Percentiles rank a stretch among this genome's conserved stretches.
Evolutionary conservation across 2,888 invertebrate genomes (phyloP).

Genomic region (Athetis lepigone): DNA sequence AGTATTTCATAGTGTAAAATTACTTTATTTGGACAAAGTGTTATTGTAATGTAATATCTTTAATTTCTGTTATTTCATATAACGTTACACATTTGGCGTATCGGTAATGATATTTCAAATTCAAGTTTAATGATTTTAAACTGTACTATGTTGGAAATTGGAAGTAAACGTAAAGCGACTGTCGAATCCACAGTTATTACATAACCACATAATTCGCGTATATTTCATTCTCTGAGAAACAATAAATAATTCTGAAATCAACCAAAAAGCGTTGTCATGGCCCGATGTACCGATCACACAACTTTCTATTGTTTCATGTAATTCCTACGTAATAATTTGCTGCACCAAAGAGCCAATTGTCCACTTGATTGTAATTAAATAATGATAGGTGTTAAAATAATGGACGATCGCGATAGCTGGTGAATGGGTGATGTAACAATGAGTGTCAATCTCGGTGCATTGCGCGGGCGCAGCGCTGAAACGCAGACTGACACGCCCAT

Average conservation of each 20-base stretch:
- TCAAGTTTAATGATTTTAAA: background rate
- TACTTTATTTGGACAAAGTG: background rate
- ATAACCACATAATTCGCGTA: constrained; percentile 27
- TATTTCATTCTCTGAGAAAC: constrained; percentile 47
- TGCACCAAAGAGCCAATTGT: constrained; percentile 63
- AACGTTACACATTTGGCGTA: background rate
- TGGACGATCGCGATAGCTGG: constrained; percentile 68
- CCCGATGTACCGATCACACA: constrained; percentile 42
- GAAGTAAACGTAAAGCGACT: constrained; percentile 29
- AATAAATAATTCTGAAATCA: constrained; percentile 58
- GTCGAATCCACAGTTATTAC: constrained; percentile 31
- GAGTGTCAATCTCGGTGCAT: constrained; percentile 63
- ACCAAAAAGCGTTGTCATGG: constrained; percentile 60
- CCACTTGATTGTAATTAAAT: constrained; percentile 71
- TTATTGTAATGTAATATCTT: background rate
- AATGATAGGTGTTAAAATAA: constrained; percentile 74
- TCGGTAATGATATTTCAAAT: background rate
- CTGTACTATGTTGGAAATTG: background rate
- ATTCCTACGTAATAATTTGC: constrained; percentile 64
- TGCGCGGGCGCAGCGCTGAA: constrained; percentile 53
- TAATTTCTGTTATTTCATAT: background rate
- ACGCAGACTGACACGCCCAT: constrained; percentile 55
- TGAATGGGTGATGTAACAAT: constrained; percentile 82
- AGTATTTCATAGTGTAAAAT: no score
- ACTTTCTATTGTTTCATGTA: constrained; percentile 67